Conservation (phyloP, 2,797 vertebrate genomes). For the Morus bassanus region DNA sequence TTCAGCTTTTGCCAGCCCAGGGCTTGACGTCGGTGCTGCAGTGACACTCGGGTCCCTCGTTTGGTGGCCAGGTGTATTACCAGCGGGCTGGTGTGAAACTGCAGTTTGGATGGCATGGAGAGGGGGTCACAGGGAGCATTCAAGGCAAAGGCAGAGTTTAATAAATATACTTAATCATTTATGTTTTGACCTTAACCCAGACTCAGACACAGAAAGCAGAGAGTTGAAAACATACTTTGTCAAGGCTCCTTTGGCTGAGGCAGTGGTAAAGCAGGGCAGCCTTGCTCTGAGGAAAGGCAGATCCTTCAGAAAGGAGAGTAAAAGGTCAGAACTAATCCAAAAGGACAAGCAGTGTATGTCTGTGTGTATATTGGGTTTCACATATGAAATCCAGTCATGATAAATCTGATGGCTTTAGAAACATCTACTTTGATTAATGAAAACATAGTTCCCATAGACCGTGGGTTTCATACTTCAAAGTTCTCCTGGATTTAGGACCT, state of each 20-base stretch:
- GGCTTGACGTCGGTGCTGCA: rapidly evolving
- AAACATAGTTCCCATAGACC: slow-evolving; percentile 71
- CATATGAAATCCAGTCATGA: slow-evolving; percentile 75
- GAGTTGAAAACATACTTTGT: slow-evolving; percentile 24
- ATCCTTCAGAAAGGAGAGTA: slow-evolving; percentile 63
- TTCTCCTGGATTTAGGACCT: slow-evolving; percentile 66
- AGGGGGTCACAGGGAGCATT: neutral
- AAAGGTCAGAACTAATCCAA: slow-evolving; percentile 71
- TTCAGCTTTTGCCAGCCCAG: rapidly evolving
- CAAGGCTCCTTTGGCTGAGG: slow-evolving; percentile 44
- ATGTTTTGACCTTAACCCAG: slow-evolving; percentile 55
- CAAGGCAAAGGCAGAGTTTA: slow-evolving; percentile 40
- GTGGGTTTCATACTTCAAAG: slow-evolving; percentile 73
- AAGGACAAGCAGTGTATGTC: slow-evolving; percentile 71
- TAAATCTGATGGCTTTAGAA: slow-evolving; percentile 78
- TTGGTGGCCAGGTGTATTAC: slow-evolving; percentile 1
- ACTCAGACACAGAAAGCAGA: neutral
- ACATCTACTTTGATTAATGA: slow-evolving; percentile 79
- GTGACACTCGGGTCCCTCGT: neutral
- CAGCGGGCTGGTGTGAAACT: neutral
- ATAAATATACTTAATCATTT: slow-evolving; percentile 57
- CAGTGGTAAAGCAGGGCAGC: slow-evolving; percentile 10
- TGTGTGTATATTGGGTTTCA: slow-evolving; percentile 75
- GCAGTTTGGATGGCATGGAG: neutral
- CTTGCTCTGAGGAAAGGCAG: slow-evolving; percentile 64